Evolutionary conservation across 2,797 vertebrate genomes (phyloP).

Genomic region (Sebastes iracundus): DNA sequence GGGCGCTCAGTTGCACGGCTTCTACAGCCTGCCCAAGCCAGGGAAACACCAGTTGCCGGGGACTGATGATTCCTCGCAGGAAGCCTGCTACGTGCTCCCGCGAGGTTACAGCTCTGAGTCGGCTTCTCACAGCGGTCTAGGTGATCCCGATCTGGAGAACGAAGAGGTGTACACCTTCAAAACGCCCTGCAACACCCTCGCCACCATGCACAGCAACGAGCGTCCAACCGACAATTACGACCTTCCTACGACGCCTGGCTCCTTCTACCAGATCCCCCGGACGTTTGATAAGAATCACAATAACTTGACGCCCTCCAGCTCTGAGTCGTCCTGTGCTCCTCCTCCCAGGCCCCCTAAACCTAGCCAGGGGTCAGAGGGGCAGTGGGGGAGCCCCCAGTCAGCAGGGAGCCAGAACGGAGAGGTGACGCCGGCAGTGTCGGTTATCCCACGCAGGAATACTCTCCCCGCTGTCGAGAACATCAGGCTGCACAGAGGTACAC

Average conservation of each 20-base stretch:
- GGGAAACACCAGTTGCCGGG: slow-evolving; percentile 85
- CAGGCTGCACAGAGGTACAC: slow-evolving; percentile 92
- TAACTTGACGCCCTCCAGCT: slow-evolving; percentile 83
- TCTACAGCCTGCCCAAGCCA: slow-evolving; percentile 95
- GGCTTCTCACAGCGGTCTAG: slow-evolving; percentile 82
- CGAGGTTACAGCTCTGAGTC: slow-evolving; percentile 87
- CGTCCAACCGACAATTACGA: slow-evolving; percentile 90
- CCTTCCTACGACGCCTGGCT: slow-evolving; percentile 87
- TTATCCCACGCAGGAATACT: slow-evolving; percentile 95
- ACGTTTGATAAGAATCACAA: slow-evolving; percentile 98
- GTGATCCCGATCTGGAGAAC: slow-evolving; percentile 85
- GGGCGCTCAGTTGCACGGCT: slow-evolving; percentile 90
- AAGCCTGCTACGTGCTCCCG: slow-evolving; percentile 91
- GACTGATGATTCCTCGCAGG: slow-evolving; percentile 79
- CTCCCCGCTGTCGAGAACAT: slow-evolving; percentile 95
- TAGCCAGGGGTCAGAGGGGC: slow-evolving; percentile 86
- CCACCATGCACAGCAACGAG: slow-evolving; percentile 84
- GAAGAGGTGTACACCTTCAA: slow-evolving; percentile 94
- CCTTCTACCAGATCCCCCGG: slow-evolving; percentile 95
- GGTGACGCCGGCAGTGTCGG: slow-evolving; percentile 78
- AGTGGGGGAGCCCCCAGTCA: slow-evolving; percentile 90
- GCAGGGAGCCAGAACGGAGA: slow-evolving; percentile 85
- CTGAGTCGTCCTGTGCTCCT: slow-evolving; percentile 82
- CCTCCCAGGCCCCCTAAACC: slow-evolving; percentile 94
- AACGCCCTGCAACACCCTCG: slow-evolving; percentile 92